phyloP scores from a whole-genome alignment of 1,140 invertebrate species.

The Fragariocoptes setiger region DNA sequence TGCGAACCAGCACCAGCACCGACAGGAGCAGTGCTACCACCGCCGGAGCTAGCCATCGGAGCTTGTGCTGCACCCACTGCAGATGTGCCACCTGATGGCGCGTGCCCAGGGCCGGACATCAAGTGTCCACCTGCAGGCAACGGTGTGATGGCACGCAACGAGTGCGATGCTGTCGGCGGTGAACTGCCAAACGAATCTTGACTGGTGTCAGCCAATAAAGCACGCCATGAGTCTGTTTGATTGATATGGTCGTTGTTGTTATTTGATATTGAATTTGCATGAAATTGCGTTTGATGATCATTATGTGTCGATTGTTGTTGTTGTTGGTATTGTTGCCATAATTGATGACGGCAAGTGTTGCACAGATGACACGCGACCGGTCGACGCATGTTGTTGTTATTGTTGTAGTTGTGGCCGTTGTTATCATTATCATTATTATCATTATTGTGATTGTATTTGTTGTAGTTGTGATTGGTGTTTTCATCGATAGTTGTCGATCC shows the following conservation, averaged over 20 bases:
- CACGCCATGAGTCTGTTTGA: slow-evolving; percentile 4
- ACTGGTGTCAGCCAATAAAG: slow-evolving; percentile 8
- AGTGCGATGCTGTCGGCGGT: not conserved
- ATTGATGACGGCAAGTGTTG: not conserved
- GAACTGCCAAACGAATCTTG: slow-evolving; percentile 6
- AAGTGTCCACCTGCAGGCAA: too few relatives aligned
- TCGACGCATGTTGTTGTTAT: not conserved
- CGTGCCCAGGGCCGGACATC: too few relatives aligned
- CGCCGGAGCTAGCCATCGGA: too few relatives aligned
- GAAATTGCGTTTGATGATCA: not conserved
- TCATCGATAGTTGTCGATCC: too few relatives aligned
- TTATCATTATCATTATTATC: not conserved
- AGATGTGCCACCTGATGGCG: too few relatives aligned
- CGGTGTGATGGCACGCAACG: too few relatives aligned
- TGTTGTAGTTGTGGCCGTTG: not conserved
- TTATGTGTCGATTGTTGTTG: not conserved
- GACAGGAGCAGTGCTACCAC: too few relatives aligned
- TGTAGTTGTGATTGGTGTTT: not conserved
- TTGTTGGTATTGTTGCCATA: not conserved
- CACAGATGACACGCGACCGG: not conserved
- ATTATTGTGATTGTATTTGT: not conserved
- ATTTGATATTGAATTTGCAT: not conserved
- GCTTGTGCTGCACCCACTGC: too few relatives aligned
- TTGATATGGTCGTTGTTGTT: not conserved
- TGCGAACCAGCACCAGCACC: too few relatives aligned